Evolutionary conservation across 2,888 invertebrate species (phyloP).

Genomic region (Drosophila mimetica): DNA sequence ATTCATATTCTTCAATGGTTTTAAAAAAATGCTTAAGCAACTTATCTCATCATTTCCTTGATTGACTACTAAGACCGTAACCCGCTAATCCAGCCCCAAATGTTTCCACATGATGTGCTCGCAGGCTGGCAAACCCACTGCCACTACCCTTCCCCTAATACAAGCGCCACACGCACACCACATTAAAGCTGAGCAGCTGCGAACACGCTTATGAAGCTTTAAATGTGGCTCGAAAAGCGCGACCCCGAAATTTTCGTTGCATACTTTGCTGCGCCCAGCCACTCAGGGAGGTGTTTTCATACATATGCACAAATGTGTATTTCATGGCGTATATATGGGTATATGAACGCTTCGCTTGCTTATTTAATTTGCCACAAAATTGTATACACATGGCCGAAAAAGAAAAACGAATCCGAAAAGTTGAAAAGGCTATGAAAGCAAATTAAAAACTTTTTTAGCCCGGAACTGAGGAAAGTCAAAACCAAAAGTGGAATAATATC

Average conservation of each 20-base stretch:
- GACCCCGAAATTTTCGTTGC: slow-evolving; percentile 62
- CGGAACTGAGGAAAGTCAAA: slow-evolving; percentile 15
- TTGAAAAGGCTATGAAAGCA: slow-evolving; percentile 64
- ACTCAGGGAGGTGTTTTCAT: slow-evolving; percentile 2
- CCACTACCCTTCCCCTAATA: not conserved
- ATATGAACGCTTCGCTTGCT: slow-evolving; percentile 55
- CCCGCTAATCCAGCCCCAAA: slow-evolving; percentile 25
- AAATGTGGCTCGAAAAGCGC: slow-evolving; percentile 55
- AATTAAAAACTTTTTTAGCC: slow-evolving; percentile 66
- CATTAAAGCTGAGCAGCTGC: slow-evolving; percentile 37
- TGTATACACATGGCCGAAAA: slow-evolving; percentile 52
- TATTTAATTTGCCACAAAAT: slow-evolving; percentile 79
- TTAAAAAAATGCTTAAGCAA: not conserved
- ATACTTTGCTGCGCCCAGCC: slow-evolving; percentile 60
- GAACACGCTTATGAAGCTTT: slow-evolving; percentile 32
- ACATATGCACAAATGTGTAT: slow-evolving; percentile 1
- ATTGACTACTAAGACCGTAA: slow-evolving; percentile 23
- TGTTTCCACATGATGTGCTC: slow-evolving; percentile 15
- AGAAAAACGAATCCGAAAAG: slow-evolving; percentile 30
- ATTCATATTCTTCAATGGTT: not conserved
- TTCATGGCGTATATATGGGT: slow-evolving; percentile 14
- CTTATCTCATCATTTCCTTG: slow-evolving; percentile 22
- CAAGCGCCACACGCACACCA: slow-evolving; percentile 6
- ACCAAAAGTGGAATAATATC: slow-evolving; percentile 46
- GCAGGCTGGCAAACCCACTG: slow-evolving; percentile 5